Percentiles rank a stretch among this genome's conserved stretches.
phyloP scores from a whole-genome alignment of 2,888 invertebrate genomes.

The Timema cristinae region DNA sequence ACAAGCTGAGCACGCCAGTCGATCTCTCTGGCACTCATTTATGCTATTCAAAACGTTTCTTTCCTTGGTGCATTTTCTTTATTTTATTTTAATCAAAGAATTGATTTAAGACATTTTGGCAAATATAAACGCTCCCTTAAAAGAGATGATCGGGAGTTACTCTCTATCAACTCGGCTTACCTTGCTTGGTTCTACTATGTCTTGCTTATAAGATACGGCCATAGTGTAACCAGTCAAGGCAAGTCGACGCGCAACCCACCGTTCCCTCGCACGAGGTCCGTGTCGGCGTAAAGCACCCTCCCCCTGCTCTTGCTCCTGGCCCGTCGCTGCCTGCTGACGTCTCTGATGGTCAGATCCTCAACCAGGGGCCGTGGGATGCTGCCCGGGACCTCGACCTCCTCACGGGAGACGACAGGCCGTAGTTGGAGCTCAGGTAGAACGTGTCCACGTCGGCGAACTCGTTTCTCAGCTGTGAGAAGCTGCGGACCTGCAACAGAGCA shows the following conservation, averaged over 20 bases:
- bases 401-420: constrained; percentile 55
- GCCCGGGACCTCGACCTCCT: constrained; percentile 63
- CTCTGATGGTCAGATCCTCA: constrained; percentile 34
- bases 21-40: too few species aligned
- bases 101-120: too few species aligned
- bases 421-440: constrained; percentile 70
- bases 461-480: constrained; percentile 89
- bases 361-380: constrained; percentile 39
- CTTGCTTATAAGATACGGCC: too few species aligned
- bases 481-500: constrained; percentile 63
- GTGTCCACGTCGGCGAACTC: constrained; percentile 90
- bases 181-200: too few species aligned
- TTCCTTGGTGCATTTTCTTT: too few species aligned
- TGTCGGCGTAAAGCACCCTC: constrained; percentile 72
- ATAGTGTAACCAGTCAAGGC: background rate
- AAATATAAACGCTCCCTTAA: too few species aligned
- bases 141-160: too few species aligned
- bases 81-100: too few species aligned
- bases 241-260: constrained; percentile 10
- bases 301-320: constrained; percentile 83
- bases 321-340: constrained; percentile 50
- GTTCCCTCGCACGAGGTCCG: constrained; percentile 20
- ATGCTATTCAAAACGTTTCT: too few species aligned
- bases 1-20: too few species aligned
- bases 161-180: too few species aligned